Evolutionary conservation across 2,797 vertebrate genomes (phyloP).

Genomic region (Emys orbicularis): DNA sequence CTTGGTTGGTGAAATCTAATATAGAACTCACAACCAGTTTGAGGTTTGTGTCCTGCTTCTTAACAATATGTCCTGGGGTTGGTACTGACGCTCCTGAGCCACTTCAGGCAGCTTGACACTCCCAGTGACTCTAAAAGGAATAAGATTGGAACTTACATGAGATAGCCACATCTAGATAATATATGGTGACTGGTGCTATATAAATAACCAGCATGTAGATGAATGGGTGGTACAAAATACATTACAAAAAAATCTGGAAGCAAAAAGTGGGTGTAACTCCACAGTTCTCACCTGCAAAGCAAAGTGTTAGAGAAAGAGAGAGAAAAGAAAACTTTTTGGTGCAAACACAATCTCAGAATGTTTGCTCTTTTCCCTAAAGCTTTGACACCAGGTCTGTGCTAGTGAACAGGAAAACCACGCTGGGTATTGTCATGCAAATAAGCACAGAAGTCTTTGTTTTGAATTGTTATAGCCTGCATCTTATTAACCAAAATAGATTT

Average conservation of each 20-base stretch:
- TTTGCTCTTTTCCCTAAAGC: not conserved
- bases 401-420: not conserved
- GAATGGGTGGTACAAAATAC: not conserved
- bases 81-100: not conserved
- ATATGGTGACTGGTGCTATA: not conserved
- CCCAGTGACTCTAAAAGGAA: not conserved
- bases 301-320: not conserved
- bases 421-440: not conserved
- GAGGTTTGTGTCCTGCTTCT: not conserved
- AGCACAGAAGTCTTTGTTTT: not conserved
- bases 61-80: not conserved
- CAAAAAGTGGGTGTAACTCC: not conserved
- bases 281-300: not conserved
- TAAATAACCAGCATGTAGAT: not conserved
- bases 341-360: not conserved
- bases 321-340: not conserved
- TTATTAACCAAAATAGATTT: not conserved
- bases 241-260: not conserved
- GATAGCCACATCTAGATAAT: not conserved
- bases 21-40: not conserved
- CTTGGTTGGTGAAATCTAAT: not conserved
- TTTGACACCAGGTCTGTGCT: not conserved
- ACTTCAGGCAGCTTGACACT: not conserved
- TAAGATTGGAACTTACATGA: not conserved
- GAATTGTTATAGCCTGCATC: not conserved